Evolutionary conservation across 2,113 vertebrate genomes (phyloP).

Genomic region (Cairina moschata): DNA sequence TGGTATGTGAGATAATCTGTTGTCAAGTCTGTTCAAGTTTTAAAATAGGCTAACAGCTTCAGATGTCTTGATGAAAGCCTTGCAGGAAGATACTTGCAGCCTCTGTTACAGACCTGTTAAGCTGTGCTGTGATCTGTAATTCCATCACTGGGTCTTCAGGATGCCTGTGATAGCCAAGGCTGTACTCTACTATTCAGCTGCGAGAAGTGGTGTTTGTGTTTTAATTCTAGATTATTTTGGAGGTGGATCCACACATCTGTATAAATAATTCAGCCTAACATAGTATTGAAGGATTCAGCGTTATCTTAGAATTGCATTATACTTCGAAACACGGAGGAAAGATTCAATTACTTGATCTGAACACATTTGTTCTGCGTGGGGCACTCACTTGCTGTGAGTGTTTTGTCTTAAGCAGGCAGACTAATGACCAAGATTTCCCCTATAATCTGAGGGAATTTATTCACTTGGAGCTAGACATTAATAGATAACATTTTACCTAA

Average conservation of each 20-base stretch:
- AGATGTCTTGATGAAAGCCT: background rate
- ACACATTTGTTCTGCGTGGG: background rate
- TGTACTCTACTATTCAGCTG: fast-evolving
- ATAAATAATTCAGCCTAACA: background rate
- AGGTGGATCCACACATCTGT: background rate
- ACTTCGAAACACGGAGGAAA: background rate
- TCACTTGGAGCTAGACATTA: background rate
- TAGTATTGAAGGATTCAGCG: background rate
- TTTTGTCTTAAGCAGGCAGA: background rate
- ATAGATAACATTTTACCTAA: background rate
- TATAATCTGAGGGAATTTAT: background rate
- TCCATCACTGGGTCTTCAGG: background rate
- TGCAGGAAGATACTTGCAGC: background rate
- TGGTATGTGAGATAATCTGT: background rate
- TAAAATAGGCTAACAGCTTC: background rate
- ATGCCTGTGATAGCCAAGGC: fast-evolving
- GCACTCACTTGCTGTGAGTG: background rate
- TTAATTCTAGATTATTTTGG: background rate
- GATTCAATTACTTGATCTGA: background rate
- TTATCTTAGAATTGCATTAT: background rate
- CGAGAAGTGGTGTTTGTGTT: background rate
- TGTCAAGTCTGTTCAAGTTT: background rate
- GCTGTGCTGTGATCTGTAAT: background rate
- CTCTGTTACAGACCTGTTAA: background rate
- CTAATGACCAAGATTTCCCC: background rate